Conservation (phyloP, 2,113 vertebrate genomes). For the Okapia johnstoni region DNA sequence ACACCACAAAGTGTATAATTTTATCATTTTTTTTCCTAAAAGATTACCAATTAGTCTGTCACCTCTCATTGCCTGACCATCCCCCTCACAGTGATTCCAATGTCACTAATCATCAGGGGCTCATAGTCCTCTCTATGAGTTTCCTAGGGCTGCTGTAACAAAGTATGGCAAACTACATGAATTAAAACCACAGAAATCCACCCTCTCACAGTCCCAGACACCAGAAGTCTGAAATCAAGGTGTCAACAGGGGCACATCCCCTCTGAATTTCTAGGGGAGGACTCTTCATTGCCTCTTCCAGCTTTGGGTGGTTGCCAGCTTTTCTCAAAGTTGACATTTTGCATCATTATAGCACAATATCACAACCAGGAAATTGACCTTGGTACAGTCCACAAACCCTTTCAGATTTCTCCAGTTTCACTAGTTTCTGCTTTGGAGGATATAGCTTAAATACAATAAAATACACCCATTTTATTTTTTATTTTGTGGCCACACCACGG, state of each 20-base stretch:
- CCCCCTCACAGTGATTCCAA: too few species aligned
- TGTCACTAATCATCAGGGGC: background rate
- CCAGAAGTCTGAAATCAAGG: background rate
- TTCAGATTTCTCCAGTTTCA: background rate
- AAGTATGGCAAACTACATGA: background rate
- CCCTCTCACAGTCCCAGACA: background rate
- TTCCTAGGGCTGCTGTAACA: background rate
- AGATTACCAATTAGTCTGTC: background rate
- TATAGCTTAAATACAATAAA: background rate
- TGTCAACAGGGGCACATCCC: fast-evolving
- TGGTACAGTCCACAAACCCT: background rate
- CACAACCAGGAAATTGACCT: background rate
- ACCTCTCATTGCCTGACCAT: background rate
- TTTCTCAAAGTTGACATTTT: background rate
- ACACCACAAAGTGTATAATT: background rate
- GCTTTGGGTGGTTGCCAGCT: background rate
- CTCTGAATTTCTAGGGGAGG: background rate
- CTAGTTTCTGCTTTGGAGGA: background rate
- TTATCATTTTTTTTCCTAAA: background rate
- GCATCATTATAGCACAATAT: background rate
- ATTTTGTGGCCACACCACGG: background rate
- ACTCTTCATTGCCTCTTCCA: background rate
- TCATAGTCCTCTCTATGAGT: background rate
- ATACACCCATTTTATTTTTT: background rate
- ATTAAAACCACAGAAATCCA: too few species aligned